Evolutionary conservation across 2,113 vertebrate species (phyloP).

Genomic region (Antechinus flavipes): DNA sequence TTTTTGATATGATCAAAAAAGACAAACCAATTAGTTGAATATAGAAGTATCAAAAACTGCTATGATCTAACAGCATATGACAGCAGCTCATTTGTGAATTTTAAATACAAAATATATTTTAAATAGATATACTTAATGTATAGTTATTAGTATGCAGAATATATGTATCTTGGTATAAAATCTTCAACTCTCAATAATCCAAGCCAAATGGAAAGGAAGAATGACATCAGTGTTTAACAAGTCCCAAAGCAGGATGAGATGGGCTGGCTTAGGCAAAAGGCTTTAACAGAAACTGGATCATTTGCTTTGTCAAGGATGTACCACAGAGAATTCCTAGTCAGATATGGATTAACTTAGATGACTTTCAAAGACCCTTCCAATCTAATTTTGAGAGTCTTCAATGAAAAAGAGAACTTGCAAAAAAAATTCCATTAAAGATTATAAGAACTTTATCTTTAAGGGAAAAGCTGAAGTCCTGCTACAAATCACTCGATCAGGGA

Average conservation of each 20-base stretch:
- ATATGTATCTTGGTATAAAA: neutral
- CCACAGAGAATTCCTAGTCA: neutral
- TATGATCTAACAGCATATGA: neutral
- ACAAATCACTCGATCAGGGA: neutral
- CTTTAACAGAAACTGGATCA: neutral
- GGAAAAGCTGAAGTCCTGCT: neutral
- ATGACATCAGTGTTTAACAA: neutral
- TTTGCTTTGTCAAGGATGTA: neutral
- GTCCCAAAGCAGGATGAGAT: neutral
- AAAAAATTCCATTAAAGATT: neutral
- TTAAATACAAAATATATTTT: neutral
- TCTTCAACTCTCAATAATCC: constrained; percentile 19
- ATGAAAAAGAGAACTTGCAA: neutral
- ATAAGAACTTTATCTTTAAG: neutral
- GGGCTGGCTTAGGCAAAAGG: neutral
- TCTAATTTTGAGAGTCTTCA: neutral
- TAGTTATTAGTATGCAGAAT: neutral
- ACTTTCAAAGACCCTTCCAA: neutral
- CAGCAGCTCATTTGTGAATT: neutral
- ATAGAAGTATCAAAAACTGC: constrained; percentile 33
- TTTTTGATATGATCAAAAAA: constrained; percentile 5
- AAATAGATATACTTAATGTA: neutral
- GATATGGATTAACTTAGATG: neutral
- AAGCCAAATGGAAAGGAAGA: constrained; percentile 19
- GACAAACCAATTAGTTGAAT: neutral